Evolutionary conservation across 2,797 vertebrate species (phyloP), one percentile per base, ranked within the genome.

Genomic region (Enteromius mattozi): DNA sequence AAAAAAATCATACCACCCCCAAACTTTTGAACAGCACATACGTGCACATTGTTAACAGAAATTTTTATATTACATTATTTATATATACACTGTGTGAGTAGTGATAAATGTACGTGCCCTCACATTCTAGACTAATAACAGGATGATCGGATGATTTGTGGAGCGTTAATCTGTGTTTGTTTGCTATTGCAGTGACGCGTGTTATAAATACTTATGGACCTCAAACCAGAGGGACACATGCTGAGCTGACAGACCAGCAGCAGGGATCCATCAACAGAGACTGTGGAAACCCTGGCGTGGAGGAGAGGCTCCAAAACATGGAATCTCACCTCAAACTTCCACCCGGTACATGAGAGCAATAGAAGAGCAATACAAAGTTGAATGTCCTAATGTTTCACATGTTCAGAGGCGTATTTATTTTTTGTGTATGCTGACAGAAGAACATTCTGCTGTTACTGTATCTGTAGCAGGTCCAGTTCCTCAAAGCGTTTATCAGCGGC

Each of bases 171-270:
- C 49, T 3, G 3, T 74, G 30, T 78, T 87, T 21, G 17, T 69
- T 85, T 89, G 51, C 33, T 71, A 69, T 81, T 72, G 1, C 91
- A 99, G 98, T 99, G 90, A 97, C 97, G 24, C 96, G 97, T 83
- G 98, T 99, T 82, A 95, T 99, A 74, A 99, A 99, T 93, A 97
- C 96, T 0, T 99, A 99, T 0, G 98, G 97, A 76, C 98, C 98
- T 24, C 98, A 99, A 89, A 99, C 97, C 68, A 81, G 86, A 80
- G 69, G 82, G 59, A 37, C 82, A 19, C 76, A 68, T 78, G 51
- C 88, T 85, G 81, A 95, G 1, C 88, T 94, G 2, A 91, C 84
- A 79, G 95, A 96, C 81, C 96, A 95, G 90, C 86, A 95, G 89
- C 88, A 90, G 86, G 93, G 56, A 1, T 84, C 83, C 4, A 84